These are phyloP conservation scores for Galbula dea DNA, from an alignment of 2,113 vertebrate species.

Conservation along the genomic window DNA sequence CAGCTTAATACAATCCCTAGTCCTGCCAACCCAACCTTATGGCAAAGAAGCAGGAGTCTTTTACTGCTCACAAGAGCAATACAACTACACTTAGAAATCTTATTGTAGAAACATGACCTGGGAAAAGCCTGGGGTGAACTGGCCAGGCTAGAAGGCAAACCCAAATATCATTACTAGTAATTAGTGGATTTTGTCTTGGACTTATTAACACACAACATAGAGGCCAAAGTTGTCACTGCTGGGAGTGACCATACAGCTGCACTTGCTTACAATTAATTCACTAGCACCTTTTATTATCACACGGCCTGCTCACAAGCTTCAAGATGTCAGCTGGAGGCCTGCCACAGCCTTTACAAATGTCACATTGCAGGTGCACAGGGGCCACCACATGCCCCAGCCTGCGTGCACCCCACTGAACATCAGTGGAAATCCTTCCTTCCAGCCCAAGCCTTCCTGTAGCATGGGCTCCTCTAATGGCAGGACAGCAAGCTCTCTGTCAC, in stretches of 20 bases:
- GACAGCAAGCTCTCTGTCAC: neutral
- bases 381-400: fast-evolving
- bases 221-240: neutral
- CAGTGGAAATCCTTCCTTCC: neutral
- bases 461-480: neutral
- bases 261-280: neutral
- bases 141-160: neutral
- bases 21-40: neutral
- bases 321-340: neutral
- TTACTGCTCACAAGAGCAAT: neutral
- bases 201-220: neutral
- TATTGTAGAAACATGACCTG: neutral
- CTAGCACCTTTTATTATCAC: neutral
- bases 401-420: fast-evolving
- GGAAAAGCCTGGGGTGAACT: neutral
- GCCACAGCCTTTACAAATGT: neutral
- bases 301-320: neutral
- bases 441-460: fast-evolving
- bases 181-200: constrained; percentile 10
- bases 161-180: neutral
- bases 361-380: neutral
- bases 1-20: neutral
- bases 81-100: neutral
- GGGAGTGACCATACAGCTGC: neutral
- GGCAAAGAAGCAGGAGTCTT: neutral